Conservation (phyloP, 2,888 invertebrate species). For the Drosophila vallismaia region DNA sequence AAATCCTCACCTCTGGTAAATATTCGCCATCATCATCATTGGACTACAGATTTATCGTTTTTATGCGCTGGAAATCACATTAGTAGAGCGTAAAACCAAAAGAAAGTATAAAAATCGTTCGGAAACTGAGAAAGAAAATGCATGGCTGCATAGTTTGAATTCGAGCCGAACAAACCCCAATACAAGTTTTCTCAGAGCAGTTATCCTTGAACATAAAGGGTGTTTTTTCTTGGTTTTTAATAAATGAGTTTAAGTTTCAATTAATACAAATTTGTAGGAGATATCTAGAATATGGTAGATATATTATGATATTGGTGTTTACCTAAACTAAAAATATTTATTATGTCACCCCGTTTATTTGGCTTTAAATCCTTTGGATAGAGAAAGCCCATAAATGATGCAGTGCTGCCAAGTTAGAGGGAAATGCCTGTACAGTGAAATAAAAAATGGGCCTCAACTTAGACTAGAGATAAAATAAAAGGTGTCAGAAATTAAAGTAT, state of each 20-base stretch:
- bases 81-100: slow-evolving; percentile 74
- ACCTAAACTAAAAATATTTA: not conserved
- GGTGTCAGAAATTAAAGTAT: slow-evolving; percentile 54
- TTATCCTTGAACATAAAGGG: slow-evolving; percentile 45
- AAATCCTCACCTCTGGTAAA: slow-evolving; percentile 2
- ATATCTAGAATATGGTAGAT: too few species aligned
- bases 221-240: slow-evolving; percentile 10
- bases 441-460: not conserved
- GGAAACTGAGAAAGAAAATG: slow-evolving; percentile 46
- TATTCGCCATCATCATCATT: slow-evolving; percentile 24
- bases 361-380: slow-evolving; percentile 42
- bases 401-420: not conserved
- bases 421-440: not conserved
- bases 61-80: slow-evolving; percentile 78
- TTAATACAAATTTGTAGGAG: too few species aligned
- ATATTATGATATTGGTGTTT: not conserved
- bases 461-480: slow-evolving; percentile 33
- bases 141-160: slow-evolving; percentile 28
- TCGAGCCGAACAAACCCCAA: not conserved
- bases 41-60: slow-evolving; percentile 69
- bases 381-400: slow-evolving; percentile 14
- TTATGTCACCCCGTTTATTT: not conserved
- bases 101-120: slow-evolving; percentile 62
- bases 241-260: too few species aligned
- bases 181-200: slow-evolving; percentile 15